Percentiles rank a stretch among this genome's conserved stretches.
Conservation (phyloP, 2,113 vertebrate species). For the Phylloscopus trochilus region DNA sequence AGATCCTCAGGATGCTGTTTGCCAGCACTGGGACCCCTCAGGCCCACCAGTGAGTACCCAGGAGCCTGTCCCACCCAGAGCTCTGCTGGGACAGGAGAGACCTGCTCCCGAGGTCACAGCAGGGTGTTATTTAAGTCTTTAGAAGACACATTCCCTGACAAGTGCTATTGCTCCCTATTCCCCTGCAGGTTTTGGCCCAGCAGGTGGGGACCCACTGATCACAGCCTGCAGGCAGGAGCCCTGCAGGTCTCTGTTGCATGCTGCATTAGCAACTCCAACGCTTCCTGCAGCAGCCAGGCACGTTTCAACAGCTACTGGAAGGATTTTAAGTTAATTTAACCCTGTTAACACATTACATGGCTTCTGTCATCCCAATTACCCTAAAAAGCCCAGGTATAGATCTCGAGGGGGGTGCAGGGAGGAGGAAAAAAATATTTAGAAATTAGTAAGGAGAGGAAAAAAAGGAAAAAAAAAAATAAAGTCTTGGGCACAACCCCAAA, state of each 20-base stretch:
- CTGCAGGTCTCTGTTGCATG: not conserved
- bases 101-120: rapidly evolving
- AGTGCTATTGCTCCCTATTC: not conserved
- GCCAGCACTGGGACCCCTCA: not conserved
- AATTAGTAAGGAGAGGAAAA: not conserved
- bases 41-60: rapidly evolving
- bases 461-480: rapidly evolving
- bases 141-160: not conserved
- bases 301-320: not conserved
- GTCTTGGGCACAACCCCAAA: not conserved
- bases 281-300: not conserved
- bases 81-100: rapidly evolving
- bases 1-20: not conserved
- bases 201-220: not conserved
- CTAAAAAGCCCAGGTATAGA: not conserved
- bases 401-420: rapidly evolving
- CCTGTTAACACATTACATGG: not conserved
- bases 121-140: not conserved
- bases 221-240: not conserved
- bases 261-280: not conserved
- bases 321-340: not conserved
- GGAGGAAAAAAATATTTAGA: not conserved
- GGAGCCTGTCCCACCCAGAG: not conserved
- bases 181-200: not conserved
- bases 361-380: conserved; percentile 4